A percentile compares a stretch with the other conserved stretches of the same genome.
Evolutionary conservation across 1,140 invertebrate species (phyloP).

Genomic region (Aphaenogaster ashmeadi): DNA sequence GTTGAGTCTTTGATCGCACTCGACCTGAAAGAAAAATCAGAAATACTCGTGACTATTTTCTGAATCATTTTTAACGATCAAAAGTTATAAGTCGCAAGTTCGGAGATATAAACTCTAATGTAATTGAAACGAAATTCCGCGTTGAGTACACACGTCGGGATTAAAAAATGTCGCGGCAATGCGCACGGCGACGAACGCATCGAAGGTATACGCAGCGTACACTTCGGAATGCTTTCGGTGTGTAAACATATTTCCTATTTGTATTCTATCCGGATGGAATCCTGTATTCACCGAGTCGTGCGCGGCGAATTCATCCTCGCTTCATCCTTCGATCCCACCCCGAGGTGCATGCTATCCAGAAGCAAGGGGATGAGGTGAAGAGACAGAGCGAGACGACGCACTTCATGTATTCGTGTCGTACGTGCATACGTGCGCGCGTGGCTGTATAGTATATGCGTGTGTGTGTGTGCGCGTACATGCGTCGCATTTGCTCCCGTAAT

Average conservation of each 20-base stretch:
- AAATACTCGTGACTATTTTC: neutral
- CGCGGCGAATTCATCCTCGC: slow-evolving; percentile 55
- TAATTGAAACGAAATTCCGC: slow-evolving; percentile 38
- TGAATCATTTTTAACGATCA: slow-evolving; percentile 2
- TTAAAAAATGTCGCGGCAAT: slow-evolving; percentile 49
- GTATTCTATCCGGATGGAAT: slow-evolving; percentile 81
- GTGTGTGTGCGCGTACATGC: slow-evolving; percentile 37
- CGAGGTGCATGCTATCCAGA: slow-evolving; percentile 16
- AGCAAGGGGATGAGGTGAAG: neutral
- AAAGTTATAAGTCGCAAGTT: neutral
- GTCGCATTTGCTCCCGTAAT: slow-evolving; percentile 76
- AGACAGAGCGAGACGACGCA: slow-evolving; percentile 51
- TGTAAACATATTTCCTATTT: slow-evolving; percentile 84
- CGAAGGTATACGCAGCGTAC: slow-evolving; percentile 30
- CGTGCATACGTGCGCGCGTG: neutral
- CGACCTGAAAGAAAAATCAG: too few species aligned
- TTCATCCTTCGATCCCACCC: slow-evolving; percentile 54
- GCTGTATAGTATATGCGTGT: neutral
- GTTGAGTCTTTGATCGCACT: neutral
- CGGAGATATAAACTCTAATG: neutral
- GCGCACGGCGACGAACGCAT: slow-evolving; percentile 9
- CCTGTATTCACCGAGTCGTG: slow-evolving; percentile 43
- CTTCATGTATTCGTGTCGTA: slow-evolving; percentile 2
- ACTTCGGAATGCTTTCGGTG: slow-evolving; percentile 70
- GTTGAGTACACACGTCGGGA: slow-evolving; percentile 9